A percentile compares a stretch with the other conserved stretches of the same genome.
Conservation (phyloP, 64 coral and sea anemone genomes). For the Catalaphyllia jardinei region DNA sequence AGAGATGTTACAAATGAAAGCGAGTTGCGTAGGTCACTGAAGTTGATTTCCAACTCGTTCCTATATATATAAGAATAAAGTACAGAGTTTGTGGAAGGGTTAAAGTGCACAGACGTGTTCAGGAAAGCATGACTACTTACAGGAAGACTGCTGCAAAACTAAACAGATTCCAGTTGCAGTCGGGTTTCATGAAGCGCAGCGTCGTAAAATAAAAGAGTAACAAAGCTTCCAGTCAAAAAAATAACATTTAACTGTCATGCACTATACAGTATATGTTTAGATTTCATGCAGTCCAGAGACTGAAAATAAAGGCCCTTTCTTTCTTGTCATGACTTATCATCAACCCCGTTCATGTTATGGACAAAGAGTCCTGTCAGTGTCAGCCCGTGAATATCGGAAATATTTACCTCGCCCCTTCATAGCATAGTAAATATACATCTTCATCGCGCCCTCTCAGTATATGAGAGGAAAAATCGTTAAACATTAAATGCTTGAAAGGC, state of each 20-base stretch:
- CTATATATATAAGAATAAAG: neutral
- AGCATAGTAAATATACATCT: too few relatives aligned
- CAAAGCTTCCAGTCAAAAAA: slow-evolving; percentile 31
- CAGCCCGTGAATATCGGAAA: too few relatives aligned
- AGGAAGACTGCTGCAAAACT: slow-evolving; percentile 15
- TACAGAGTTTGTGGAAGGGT: neutral
- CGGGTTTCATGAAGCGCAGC: neutral
- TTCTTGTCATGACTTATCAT: too few relatives aligned
- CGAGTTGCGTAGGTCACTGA: neutral
- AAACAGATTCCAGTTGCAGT: slow-evolving; percentile 12
- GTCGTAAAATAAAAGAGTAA: slow-evolving; percentile 14
- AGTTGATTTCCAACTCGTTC: too few relatives aligned
- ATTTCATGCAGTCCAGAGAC: too few relatives aligned
- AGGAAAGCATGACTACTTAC: slow-evolving; percentile 22
- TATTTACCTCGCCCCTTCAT: too few relatives aligned
- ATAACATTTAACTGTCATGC: neutral
- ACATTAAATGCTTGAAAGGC: neutral
- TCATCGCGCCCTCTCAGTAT: too few relatives aligned
- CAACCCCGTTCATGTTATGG: too few relatives aligned
- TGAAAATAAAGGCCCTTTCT: neutral
- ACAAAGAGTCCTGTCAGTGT: too few relatives aligned
- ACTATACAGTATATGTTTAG: neutral
- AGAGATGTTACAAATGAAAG: neutral
- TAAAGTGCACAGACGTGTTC: slow-evolving; percentile 2
- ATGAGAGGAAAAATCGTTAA: neutral